These are phyloP conservation scores for Montipora cactus DNA, from an alignment of 64 coral and sea anemone species.

Conservation along the genomic window DNA sequence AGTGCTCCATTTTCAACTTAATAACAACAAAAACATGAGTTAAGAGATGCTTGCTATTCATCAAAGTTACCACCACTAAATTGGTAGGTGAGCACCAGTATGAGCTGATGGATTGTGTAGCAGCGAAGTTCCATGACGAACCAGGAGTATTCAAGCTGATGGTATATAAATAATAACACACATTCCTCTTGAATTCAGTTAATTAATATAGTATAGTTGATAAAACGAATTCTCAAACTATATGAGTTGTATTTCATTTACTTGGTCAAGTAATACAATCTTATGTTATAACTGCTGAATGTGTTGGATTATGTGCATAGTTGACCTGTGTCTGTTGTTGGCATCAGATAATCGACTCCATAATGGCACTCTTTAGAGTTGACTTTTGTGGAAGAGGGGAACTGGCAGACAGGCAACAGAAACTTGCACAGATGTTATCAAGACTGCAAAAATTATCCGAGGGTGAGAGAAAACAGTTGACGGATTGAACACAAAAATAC, in stretches of 20 bases:
- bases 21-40: neutral
- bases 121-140: conserved; percentile 99
- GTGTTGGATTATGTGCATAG: neutral
- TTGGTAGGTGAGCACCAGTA: conserved; percentile 94
- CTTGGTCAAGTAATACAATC: neutral
- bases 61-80: neutral
- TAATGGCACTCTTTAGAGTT: conserved; percentile 98
- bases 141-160: conserved; percentile 97
- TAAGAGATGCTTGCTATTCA: neutral
- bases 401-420: conserved; percentile 97
- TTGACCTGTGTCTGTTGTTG: neutral
- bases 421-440: conserved; percentile 99
- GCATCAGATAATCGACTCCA: conserved; percentile 90
- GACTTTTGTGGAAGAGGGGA: conserved; percentile 98
- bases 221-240: no score
- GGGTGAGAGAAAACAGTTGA: conserved; percentile 52
- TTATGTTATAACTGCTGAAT: neutral
- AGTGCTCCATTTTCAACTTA: neutral
- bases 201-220: no score
- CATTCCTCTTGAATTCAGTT: no score
- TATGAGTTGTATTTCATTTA: neutral
- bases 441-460: conserved; percentile 96
- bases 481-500: no score
- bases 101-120: conserved; percentile 95
- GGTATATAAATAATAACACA: conserved; percentile 41